Base-by-base conservation (phyloP, 2,113 vertebrate species). In the Tenrec ecaudatus region DNA sequence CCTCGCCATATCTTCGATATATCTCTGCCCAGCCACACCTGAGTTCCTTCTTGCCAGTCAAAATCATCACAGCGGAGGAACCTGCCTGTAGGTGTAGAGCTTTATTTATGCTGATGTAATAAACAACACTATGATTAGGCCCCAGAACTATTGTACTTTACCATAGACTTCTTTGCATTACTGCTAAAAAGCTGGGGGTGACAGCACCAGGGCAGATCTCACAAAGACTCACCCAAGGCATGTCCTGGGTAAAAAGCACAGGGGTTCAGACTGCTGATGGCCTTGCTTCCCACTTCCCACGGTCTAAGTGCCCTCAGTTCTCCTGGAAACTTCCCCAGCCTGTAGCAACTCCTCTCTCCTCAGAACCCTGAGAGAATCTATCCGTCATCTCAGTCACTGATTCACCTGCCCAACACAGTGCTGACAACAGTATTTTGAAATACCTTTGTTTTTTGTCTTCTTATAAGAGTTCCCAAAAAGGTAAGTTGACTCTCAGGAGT, bases 101-200 rank as follows among this genome's bases (percentile, higher is more conserved):
- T 2, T 40, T 20, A 47, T 22, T 43, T 20, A 23, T 20, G 43
- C 3, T 29, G 57, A 66, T 8, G 33, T 27, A 60, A 71, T 2
- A 16, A 53, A n/a, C 23, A 73, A 15, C 60, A 10, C 7, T 0
- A 0, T 0, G 15, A n/a, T 15, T 17, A 31, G 38, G 17, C 14
- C 31, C 22, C 25, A 38, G 81, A 62, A 20, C 29, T 0, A 87
- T 8, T 6, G n/a, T 27, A 1, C 20, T n/a, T 2, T 2, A 14
- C 36, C 3, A 7, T 25, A 31, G 47, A 53, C 47, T 53, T 53
- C 47, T 43, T 58, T 83, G 64, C 17, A 73, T 69, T 31, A 60
- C 43, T 11, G 0, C 47, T 68, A n/a, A 47, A 66, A 40, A 40
- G 15, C 27, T 71, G 14, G 16, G 19, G 47, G 53, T 60, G 2